Base-by-base conservation (phyloP, 2,113 vertebrate genomes). In the Trematocara zebra region DNA sequence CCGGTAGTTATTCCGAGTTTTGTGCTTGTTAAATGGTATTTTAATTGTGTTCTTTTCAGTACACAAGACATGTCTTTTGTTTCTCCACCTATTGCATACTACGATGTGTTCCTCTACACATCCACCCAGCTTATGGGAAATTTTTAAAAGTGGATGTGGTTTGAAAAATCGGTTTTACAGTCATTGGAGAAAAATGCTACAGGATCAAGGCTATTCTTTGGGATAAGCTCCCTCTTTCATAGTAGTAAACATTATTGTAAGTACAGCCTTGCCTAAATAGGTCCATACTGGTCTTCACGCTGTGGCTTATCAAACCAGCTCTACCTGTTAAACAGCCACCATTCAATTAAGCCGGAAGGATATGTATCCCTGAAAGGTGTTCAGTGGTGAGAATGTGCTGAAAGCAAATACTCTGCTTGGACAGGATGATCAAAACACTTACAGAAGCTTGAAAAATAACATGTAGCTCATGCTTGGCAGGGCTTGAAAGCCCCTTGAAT, bases 391-490 rank as follows among this genome's bases (percentile, higher is more conserved):
- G 31, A 86, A 76, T 18, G 20, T 51, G 33, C 78, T 76, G 42
- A 47, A n/a, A 33, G 17, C 1, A 6, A 76, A 47, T 88, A 78
- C 28, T 42, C 64, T 26, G 26, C 72, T 76, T 51, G 26, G 44
- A 51, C 72, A 54, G 42, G 31, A 44, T 23, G 64, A 53, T 17
- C 44, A 80, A 85, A 17, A 81, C 40, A 17, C 6, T 3, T 35
- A 26, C 40, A 78, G 84, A 83, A 6, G 76, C 52, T 69, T 54
- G 35, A 87, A 82, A 88, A 84, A 33, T 81, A 84, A 86, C 85
- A 85, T 47, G 83, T 54, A 20, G 82, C 44, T 90, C 82, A 84
- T 52, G 85, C 81, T 84, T 90, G 91, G 92, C 91, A 52, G 51
- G 26, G 18, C 42, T 87, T 91, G 56, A 87, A 86, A 85, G 47